These are phyloP conservation scores for Gymnosoma rotundatum DNA, from an alignment of 2,888 invertebrate species.

Conservation along the genomic window DNA sequence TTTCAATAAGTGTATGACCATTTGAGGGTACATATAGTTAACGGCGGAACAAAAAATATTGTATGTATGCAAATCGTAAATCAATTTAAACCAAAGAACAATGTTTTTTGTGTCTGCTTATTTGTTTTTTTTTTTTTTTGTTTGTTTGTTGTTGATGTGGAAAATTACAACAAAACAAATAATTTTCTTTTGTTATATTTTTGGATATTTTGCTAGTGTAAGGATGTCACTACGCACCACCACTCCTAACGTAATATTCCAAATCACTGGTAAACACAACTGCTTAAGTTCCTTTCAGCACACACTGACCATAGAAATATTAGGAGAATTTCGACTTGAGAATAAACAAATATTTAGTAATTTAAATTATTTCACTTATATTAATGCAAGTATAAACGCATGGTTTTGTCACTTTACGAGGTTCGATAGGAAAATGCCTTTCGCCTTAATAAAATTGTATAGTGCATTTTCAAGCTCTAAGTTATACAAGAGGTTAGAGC, in stretches of 20 bases:
- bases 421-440: too few species aligned
- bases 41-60: conserved; percentile 61
- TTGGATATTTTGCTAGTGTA: background rate
- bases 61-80: conserved; percentile 68
- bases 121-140: background rate
- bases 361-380: too few species aligned
- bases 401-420: too few species aligned
- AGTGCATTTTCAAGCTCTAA: too few species aligned
- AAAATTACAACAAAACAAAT: conserved; percentile 51
- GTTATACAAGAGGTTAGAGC: too few species aligned
- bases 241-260: background rate
- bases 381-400: too few species aligned
- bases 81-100: conserved; percentile 60
- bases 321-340: too few species aligned
- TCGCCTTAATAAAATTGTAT: too few species aligned
- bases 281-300: too few species aligned
- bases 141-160: background rate
- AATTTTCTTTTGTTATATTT: conserved; percentile 46
- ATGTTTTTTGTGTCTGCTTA: conserved; percentile 31
- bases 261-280: background rate
- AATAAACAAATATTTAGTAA: too few species aligned
- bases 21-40: conserved; percentile 36
- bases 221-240: conserved; percentile 9
- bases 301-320: too few species aligned
- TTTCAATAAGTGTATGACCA: conserved; percentile 22